Percentiles rank a stretch among this genome's conserved stretches.
Conservation (phyloP, 2,113 vertebrate genomes). For the Dipodomys merriami region DNA sequence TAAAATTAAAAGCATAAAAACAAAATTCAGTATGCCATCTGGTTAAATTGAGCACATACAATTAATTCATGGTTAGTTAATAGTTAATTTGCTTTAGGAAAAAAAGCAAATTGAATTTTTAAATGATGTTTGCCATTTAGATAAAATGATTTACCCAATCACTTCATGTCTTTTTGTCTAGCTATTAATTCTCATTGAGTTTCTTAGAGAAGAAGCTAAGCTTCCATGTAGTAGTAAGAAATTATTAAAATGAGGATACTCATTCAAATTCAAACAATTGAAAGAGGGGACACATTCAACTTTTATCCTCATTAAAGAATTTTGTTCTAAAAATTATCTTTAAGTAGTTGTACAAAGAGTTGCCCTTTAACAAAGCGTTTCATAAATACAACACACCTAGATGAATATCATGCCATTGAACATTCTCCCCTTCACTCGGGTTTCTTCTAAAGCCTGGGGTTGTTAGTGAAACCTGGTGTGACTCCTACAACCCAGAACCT, state of each 20-base stretch:
- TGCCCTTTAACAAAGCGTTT: too few relatives aligned
- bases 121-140: not conserved
- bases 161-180: not conserved
- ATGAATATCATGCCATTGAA: too few relatives aligned
- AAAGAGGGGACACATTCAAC: not conserved
- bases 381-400: too few relatives aligned
- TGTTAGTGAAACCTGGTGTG: not conserved
- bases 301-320: not conserved
- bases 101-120: not conserved
- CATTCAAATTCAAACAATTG: not conserved
- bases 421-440: too few relatives aligned
- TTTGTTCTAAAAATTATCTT: not conserved
- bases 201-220: not conserved
- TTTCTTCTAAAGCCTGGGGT: not conserved
- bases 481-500: too few relatives aligned
- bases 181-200: not conserved
- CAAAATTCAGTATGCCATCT: not conserved
- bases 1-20: not conserved
- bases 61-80: not conserved
- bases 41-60: not conserved
- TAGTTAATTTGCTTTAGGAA: not conserved
- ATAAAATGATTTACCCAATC: not conserved
- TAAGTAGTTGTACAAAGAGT: too few relatives aligned
- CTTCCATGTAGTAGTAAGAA: not conserved
- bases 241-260: slow-evolving; percentile 10